These are phyloP conservation scores for Merodon equestris DNA, from an alignment of 2,888 invertebrate species.

Conservation along the genomic window DNA sequence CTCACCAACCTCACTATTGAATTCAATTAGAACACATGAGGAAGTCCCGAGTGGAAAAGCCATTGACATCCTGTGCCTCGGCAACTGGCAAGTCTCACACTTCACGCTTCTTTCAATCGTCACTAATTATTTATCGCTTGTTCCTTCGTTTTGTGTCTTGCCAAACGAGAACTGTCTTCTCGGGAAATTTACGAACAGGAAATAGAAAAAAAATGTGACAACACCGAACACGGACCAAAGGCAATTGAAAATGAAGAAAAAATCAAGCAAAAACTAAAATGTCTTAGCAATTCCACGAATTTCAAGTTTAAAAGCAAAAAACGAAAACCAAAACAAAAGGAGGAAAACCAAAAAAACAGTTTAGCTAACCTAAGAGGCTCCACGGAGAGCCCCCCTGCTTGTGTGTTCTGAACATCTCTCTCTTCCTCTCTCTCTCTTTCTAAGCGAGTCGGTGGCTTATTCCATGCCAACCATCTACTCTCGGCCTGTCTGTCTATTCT, in stretches of 20 bases:
- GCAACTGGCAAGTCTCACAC: constrained; percentile 43
- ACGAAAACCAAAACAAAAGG: constrained; percentile 1
- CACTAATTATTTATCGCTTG: constrained; percentile 57
- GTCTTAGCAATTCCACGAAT: constrained; percentile 57
- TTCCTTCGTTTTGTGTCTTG: constrained; percentile 27
- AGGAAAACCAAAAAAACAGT: constrained; percentile 3
- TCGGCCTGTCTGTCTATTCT: constrained; percentile 18
- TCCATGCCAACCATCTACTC: not conserved
- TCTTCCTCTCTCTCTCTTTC: constrained; percentile 9
- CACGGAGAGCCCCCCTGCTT: not conserved
- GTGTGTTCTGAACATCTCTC: constrained; percentile 11
- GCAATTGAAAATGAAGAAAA: not conserved
- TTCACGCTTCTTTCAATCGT: constrained; percentile 51
- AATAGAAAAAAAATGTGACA: constrained; percentile 26
- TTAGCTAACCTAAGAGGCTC: constrained; percentile 27
- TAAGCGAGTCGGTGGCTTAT: constrained; percentile 36
- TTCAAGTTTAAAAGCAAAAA: constrained; percentile 60
- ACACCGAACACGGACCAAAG: too few relatives aligned
- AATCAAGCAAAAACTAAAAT: constrained; percentile 13
- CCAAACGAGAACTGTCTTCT: constrained; percentile 50
- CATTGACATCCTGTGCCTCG: constrained; percentile 33
- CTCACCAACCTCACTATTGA: constrained; percentile 37
- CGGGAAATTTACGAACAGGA: constrained; percentile 65
- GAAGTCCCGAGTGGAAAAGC: constrained; percentile 6
- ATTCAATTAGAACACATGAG: constrained; percentile 38